Conservation (phyloP, 2,888 invertebrate genomes). For the Colostygia pectinataria region DNA sequence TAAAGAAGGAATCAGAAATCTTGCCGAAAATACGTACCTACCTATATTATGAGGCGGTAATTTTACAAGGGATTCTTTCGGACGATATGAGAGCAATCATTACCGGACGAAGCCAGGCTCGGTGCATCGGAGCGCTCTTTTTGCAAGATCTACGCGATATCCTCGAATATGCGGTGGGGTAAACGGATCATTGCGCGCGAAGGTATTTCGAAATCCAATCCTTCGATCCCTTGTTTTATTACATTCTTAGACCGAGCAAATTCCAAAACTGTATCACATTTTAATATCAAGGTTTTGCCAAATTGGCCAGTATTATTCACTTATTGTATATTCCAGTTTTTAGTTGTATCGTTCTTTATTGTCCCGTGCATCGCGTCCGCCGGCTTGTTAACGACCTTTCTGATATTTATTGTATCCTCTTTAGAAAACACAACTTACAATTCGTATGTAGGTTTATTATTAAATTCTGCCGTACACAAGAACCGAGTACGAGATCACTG, state of each 20-base stretch:
- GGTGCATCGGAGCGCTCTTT: conserved; percentile 61
- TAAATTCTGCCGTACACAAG: conserved; percentile 29
- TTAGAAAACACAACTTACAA: conserved; percentile 79
- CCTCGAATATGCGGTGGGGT: conserved; percentile 60
- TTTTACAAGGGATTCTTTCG: conserved; percentile 75
- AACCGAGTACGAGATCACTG: conserved; percentile 21
- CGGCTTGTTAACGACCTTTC: conserved; percentile 80
- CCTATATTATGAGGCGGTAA: conserved; percentile 76
- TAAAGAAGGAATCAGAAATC: conserved; percentile 75
- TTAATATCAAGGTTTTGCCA: conserved; percentile 48
- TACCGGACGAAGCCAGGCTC: conserved; percentile 55
- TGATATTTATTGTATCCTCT: conserved; percentile 80
- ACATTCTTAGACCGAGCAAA: conserved; percentile 38
- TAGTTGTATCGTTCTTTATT: conserved; percentile 74
- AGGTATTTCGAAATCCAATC: conserved; percentile 53
- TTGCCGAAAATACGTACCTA: conserved; percentile 75
- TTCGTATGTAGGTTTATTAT: conserved; percentile 45
- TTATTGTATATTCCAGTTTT: conserved; percentile 63
- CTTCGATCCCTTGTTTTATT: conserved; percentile 42
- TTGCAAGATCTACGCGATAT: conserved; percentile 72
- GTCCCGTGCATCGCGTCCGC: conserved; percentile 66
- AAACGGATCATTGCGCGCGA: conserved; percentile 63
- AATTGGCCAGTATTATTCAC: conserved; percentile 56
- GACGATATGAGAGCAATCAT: conserved; percentile 79
- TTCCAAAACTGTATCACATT: conserved; percentile 38